A percentile compares a stretch with the other conserved stretches of the same genome.
phyloP scores from a whole-genome alignment of 2,797 vertebrate genomes.

The Sebastes oblongus region DNA sequence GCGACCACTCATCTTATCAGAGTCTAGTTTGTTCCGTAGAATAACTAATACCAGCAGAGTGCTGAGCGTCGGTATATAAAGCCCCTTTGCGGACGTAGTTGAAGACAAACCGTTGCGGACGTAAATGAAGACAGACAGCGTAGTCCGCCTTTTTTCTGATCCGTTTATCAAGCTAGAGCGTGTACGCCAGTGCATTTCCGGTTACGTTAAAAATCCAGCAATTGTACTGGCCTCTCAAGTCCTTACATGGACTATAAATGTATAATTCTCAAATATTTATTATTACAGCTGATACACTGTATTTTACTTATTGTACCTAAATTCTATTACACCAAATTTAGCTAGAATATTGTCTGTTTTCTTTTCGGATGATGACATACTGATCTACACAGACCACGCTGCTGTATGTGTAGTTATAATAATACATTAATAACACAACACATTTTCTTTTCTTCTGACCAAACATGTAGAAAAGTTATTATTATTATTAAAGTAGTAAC shows the following conservation, averaged over 20 bases:
- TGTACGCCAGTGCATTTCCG: no score
- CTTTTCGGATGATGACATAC: background rate
- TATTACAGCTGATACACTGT: background rate
- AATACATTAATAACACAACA: background rate
- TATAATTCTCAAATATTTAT: background rate
- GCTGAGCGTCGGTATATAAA: background rate
- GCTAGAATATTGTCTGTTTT: background rate
- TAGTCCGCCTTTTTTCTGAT: background rate
- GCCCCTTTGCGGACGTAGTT: background rate
- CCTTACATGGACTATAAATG: background rate
- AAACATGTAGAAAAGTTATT: no score
- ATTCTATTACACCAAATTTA: background rate
- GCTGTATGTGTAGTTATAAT: background rate
- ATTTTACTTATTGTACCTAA: background rate
- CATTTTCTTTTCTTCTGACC: no score
- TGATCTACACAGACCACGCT: background rate
- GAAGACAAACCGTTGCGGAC: background rate
- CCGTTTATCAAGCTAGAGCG: no score
- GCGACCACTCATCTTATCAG: background rate
- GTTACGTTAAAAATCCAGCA: background rate
- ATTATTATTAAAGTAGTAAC: no score
- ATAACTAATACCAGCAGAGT: fast-evolving
- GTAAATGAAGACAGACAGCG: no score
- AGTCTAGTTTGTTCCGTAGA: background rate
- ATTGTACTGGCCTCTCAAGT: background rate